Evolutionary conservation across 1,140 invertebrate genomes (phyloP).

Genomic region (Pissodes strobi): DNA sequence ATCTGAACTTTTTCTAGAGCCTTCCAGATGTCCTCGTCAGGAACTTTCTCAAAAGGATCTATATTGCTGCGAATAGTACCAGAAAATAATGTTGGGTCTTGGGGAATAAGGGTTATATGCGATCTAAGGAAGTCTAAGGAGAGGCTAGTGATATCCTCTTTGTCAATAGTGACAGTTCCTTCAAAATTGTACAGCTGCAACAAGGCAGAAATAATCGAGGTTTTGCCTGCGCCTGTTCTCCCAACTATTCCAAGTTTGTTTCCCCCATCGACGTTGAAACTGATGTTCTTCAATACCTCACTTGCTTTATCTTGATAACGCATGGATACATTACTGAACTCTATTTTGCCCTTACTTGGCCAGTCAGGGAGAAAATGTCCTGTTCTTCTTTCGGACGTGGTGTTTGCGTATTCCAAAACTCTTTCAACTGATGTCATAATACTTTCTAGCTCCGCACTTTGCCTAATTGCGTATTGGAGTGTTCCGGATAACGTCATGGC

Average conservation of each 20-base stretch:
- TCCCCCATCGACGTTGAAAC: conserved; percentile 62
- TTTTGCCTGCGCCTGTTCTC: conserved; percentile 82
- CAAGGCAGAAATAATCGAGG: conserved; percentile 73
- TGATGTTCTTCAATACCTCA: conserved; percentile 74
- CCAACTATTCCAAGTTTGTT: conserved; percentile 79
- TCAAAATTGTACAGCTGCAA: conserved; percentile 64
- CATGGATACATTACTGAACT: conserved; percentile 69
- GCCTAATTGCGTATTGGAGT: conserved; percentile 67
- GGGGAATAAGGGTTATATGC: conserved; percentile 58
- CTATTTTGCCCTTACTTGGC: conserved; percentile 73
- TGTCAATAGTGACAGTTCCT: conserved; percentile 64
- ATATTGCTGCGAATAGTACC: conserved; percentile 29
- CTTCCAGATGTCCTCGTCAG: conserved; percentile 63
- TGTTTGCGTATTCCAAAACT: conserved; percentile 67
- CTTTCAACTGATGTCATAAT: conserved; percentile 80
- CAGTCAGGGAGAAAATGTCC: conserved; percentile 61
- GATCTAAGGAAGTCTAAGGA: conserved; percentile 72
- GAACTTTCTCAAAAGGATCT: conserved; percentile 70
- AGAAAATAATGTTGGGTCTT: conserved; percentile 21
- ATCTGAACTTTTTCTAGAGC: conserved; percentile 50
- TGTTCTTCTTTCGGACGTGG: conserved; percentile 57
- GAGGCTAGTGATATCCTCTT: conserved; percentile 62
- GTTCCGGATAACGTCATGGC: conserved; percentile 63
- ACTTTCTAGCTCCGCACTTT: conserved; percentile 69
- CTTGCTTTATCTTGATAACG: conserved; percentile 63